phyloP scores from a whole-genome alignment of 2,113 vertebrate genomes.

The Alectura lathami region DNA sequence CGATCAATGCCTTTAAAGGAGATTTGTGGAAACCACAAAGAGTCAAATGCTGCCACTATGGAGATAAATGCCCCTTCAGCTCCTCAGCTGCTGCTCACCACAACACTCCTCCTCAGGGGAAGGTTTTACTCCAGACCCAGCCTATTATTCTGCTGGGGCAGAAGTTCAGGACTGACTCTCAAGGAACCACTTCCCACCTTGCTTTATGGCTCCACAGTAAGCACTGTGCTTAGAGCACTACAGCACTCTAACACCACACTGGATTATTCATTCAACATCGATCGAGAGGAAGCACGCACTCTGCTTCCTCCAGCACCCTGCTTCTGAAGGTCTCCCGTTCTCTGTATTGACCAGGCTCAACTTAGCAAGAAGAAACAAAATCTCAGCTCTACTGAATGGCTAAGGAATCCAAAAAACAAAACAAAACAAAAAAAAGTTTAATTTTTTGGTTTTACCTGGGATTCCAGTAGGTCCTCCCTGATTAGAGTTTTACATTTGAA shows the following conservation, averaged over 20 bases:
- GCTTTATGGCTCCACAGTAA: constrained; percentile 36
- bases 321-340: constrained; percentile 26
- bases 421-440: background rate
- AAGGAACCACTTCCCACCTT: constrained; percentile 14
- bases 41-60: constrained; percentile 79
- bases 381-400: background rate
- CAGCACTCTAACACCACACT: background rate
- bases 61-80: constrained; percentile 81
- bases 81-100: constrained; percentile 74
- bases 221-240: background rate
- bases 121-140: constrained; percentile 72
- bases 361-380: constrained; percentile 21
- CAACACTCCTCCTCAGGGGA: constrained; percentile 74
- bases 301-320: constrained; percentile 14
- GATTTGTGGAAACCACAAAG: constrained; percentile 82
- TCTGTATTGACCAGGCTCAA: background rate
- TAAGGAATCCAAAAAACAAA: background rate
- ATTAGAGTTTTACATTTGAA: background rate
- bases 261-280: constrained; percentile 16
- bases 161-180: constrained; percentile 58
- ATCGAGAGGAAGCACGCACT: background rate
- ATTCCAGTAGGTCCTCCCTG: background rate
- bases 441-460: background rate
- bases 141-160: constrained; percentile 62
- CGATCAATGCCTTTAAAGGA: constrained; percentile 83